Conservation (phyloP, 1,140 invertebrate genomes). For the Tetramorium simillimum region DNA sequence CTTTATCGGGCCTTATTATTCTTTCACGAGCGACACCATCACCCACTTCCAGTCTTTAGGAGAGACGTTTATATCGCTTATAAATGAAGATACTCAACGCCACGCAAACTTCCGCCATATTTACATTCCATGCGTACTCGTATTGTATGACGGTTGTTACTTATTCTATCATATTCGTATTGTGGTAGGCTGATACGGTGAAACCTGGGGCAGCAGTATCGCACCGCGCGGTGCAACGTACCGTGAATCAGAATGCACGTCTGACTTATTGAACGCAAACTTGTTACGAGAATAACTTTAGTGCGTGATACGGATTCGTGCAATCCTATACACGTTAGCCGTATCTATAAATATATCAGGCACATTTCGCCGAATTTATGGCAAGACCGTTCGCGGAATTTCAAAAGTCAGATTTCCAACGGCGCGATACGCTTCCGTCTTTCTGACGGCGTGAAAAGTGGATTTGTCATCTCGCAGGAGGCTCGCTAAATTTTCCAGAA, state of each 20-base stretch:
- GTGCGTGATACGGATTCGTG: conserved; percentile 24
- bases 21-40: background rate
- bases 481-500: conserved; percentile 59
- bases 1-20: background rate
- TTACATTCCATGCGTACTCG: background rate
- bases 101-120: background rate
- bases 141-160: background rate
- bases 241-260: conserved; percentile 39
- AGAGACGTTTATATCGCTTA: background rate
- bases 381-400: conserved; percentile 59
- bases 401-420: conserved; percentile 55
- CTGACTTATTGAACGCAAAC: conserved; percentile 46
- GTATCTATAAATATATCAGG: conserved; percentile 67
- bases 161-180: conserved; percentile 22
- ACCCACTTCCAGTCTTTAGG: background rate
- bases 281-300: conserved; percentile 43
- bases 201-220: background rate
- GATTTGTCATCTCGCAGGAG: conserved; percentile 57
- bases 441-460: conserved; percentile 36
- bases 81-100: background rate
- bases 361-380: conserved; percentile 63
- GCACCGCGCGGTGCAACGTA: background rate
- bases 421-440: conserved; percentile 39
- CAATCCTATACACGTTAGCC: conserved; percentile 52
- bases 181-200: background rate